Percentiles rank a stretch among this genome's conserved stretches.
These are phyloP conservation scores for Drosophila busckii DNA, from an alignment of 1,140 invertebrate genomes.

Conservation along the genomic window DNA sequence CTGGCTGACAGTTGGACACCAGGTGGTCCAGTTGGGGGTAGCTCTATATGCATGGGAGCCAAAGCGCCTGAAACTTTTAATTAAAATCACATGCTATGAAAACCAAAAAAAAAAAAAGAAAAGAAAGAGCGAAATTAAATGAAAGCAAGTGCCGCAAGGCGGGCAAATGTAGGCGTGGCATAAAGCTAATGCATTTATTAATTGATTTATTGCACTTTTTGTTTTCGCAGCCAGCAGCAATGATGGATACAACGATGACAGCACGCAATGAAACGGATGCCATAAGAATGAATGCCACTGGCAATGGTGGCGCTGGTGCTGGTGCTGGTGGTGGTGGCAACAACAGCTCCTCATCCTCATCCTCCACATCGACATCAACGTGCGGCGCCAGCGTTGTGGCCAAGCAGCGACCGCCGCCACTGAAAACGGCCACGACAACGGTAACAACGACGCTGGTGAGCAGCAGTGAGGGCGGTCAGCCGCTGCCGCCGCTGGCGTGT, in stretches of 20 bases:
- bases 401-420: constrained; percentile 62
- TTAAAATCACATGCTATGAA: constrained; percentile 50
- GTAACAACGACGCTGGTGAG: constrained; percentile 59
- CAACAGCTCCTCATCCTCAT: constrained; percentile 30
- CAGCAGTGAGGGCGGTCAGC: constrained; percentile 61
- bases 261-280: no score
- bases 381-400: constrained; percentile 49
- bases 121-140: no score
- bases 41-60: constrained; percentile 5
- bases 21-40: neutral
- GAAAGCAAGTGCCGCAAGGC: no score
- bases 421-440: constrained; percentile 67
- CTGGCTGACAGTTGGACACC: neutral
- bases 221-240: constrained; percentile 9
- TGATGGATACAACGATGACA: no score
- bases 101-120: constrained; percentile 30
- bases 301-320: constrained; percentile 4
- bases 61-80: constrained; percentile 49
- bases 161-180: no score
- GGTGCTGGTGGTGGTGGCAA: constrained; percentile 7
- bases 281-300: constrained; percentile 6
- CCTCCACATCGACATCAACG: constrained; percentile 47
- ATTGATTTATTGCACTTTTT: no score
- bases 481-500: constrained; percentile 25
- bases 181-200: no score